Base-by-base conservation (phyloP, 2,888 invertebrate genomes). In the Electrophaes corylata region DNA sequence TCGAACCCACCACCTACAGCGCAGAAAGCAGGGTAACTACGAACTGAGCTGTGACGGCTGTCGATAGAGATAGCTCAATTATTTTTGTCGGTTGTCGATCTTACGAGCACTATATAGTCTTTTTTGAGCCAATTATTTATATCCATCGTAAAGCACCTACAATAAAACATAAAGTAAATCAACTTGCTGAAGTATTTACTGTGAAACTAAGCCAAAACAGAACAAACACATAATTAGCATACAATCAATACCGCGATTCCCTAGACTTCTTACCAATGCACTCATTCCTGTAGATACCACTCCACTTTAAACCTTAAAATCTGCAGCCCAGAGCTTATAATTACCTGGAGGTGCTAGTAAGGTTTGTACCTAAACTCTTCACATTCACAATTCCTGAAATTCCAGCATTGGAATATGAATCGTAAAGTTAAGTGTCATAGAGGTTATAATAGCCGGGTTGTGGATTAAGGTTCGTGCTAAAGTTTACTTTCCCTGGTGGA, bases 401-500 rank as follows among this genome's bases (percentile, higher is more conserved):
- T 47, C 44, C 16, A n/a, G 10, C 35, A 52, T 26, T 57, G 43
- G 10, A 63, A 52, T 45, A 5, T 12, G 35, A 48, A 56, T 56
- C 40, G 8, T 60, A 60, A 20, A 19, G 14, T 8, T 1, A 33
- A 40, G 4, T 6, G 26, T 4, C 44, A 37, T 53, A 62, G 51
- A 61, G 62, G 57, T 56, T 43, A 48, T 12, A 53, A 66, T 11
- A 6, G 12, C 45, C 16, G 20, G 41, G n/a, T 10, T 14, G 45
- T 57, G 49, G 60, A 65, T 66, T 60, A 68, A 66, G 67, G 70
- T 71, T 67, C 70, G 71, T 69, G 75, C 71, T 81, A 81, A 75
- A 77, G 83, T 86, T 86, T 89, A 90, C 90, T 90, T 90, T 90
- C 91, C 88, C 91, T 81, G 65, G 75, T 76, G 78, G 83, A 79